Conservation (phyloP, 1,140 invertebrate species). For the Lasaia peninsularis region DNA sequence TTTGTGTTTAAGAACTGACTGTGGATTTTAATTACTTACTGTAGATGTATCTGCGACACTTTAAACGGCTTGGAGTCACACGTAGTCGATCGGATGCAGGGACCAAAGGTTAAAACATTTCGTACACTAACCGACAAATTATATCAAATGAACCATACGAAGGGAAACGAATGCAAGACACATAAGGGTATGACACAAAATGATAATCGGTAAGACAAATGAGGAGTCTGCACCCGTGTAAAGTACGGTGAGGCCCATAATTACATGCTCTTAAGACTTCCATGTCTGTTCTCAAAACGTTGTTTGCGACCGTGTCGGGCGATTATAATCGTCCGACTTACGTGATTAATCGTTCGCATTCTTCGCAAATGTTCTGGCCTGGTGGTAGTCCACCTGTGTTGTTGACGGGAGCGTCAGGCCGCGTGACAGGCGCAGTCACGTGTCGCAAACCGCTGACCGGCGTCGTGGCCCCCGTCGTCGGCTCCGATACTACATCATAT, state of each 20-base stretch:
- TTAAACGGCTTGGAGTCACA: no score
- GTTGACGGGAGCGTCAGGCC: conserved; percentile 82
- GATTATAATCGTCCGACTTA: conserved; percentile 81
- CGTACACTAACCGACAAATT: not conserved
- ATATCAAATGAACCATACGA: not conserved
- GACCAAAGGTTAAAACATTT: not conserved
- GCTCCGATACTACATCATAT: conserved; percentile 49
- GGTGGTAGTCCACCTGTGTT: conserved; percentile 85
- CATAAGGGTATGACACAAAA: not conserved
- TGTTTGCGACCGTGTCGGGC: conserved; percentile 66
- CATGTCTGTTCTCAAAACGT: conserved; percentile 9
- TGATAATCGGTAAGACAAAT: not conserved
- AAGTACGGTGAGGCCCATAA: not conserved
- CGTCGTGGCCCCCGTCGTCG: conserved; percentile 40
- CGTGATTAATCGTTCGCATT: conserved; percentile 95
- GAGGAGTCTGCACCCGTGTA: not conserved
- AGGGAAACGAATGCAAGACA: not conserved
- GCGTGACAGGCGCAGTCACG: conserved; percentile 84
- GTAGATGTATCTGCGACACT: no score
- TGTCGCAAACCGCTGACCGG: conserved; percentile 78
- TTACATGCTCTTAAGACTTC: conserved; percentile 1
- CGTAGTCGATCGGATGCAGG: not conserved
- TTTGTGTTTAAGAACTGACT: no score
- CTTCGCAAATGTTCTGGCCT: conserved; percentile 94
- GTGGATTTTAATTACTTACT: no score